Percentiles rank a stretch among this genome's conserved stretches.
phyloP scores from a whole-genome alignment of 2,888 invertebrate genomes.

The Spodoptera picta region DNA sequence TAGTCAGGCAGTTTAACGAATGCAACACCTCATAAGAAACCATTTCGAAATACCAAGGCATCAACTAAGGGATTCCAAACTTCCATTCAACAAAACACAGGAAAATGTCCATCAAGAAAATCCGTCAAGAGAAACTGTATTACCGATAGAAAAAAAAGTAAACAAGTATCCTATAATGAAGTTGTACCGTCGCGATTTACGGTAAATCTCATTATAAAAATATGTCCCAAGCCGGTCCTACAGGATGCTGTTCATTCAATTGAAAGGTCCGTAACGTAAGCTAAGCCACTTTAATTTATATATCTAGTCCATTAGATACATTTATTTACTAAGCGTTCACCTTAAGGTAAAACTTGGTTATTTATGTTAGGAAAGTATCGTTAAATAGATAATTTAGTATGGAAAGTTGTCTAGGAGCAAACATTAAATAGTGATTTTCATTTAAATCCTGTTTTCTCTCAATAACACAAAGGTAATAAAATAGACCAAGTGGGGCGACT shows the following conservation, averaged over 20 bases:
- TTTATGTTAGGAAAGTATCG: no score
- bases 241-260: constrained; percentile 50
- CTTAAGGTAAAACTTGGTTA: constrained; percentile 2
- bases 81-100: not conserved
- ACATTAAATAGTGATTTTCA: no score
- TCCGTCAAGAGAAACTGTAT: constrained; percentile 25
- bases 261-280: constrained; percentile 41
- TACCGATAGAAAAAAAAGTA: constrained; percentile 28
- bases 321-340: constrained; percentile 5
- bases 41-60: no score
- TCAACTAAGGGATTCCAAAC: no score
- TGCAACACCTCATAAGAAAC: no score
- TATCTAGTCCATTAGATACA: constrained; percentile 26
- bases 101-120: constrained; percentile 16
- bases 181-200: constrained; percentile 36
- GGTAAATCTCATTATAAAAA: constrained; percentile 29
- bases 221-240: constrained; percentile 24
- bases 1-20: no score
- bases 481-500: no score
- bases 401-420: no score
- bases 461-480: no score
- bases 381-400: no score
- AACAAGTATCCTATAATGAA: constrained; percentile 28
- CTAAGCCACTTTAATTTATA: constrained; percentile 29
- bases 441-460: no score